Evolutionary conservation across 2,888 invertebrate genomes (phyloP).

Genomic region (Lutraria lutraria): DNA sequence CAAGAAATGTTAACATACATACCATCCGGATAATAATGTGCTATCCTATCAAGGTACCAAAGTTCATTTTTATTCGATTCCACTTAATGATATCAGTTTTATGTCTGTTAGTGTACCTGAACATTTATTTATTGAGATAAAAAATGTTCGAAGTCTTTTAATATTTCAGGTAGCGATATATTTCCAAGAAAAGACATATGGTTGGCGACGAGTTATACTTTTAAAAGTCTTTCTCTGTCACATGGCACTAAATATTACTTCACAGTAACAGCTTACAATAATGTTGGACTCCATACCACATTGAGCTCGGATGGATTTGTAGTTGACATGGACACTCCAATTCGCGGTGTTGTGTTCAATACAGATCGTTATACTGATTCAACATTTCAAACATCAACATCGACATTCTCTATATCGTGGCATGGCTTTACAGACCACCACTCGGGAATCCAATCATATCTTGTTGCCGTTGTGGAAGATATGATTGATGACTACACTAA

Average conservation of each 20-base stretch:
- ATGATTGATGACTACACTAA: background rate
- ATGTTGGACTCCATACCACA: slow-evolving; percentile 67
- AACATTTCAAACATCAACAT: slow-evolving; percentile 55
- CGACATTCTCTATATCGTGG: slow-evolving; percentile 62
- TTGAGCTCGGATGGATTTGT: slow-evolving; percentile 68
- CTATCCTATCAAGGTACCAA: background rate
- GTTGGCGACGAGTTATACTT: slow-evolving; percentile 44
- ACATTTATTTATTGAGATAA: background rate
- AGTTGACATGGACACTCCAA: slow-evolving; percentile 71
- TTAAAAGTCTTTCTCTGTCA: slow-evolving; percentile 47
- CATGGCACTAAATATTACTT: slow-evolving; percentile 61
- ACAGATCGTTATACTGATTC: slow-evolving; percentile 50
- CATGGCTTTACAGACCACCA: slow-evolving; percentile 69
- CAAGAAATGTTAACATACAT: too few species aligned
- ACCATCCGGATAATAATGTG: background rate
- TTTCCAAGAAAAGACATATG: slow-evolving; percentile 42
- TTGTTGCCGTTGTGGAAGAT: slow-evolving; percentile 49
- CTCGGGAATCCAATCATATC: slow-evolving; percentile 60
- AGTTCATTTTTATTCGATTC: background rate
- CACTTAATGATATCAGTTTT: background rate
- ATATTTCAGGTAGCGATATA: slow-evolving; percentile 56
- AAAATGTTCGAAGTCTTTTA: background rate
- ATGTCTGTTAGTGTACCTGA: background rate
- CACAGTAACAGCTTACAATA: slow-evolving; percentile 68
- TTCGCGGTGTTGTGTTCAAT: slow-evolving; percentile 67